phyloP scores from a whole-genome alignment of 2,113 vertebrate genomes.

The Oreochromis niloticus region DNA sequence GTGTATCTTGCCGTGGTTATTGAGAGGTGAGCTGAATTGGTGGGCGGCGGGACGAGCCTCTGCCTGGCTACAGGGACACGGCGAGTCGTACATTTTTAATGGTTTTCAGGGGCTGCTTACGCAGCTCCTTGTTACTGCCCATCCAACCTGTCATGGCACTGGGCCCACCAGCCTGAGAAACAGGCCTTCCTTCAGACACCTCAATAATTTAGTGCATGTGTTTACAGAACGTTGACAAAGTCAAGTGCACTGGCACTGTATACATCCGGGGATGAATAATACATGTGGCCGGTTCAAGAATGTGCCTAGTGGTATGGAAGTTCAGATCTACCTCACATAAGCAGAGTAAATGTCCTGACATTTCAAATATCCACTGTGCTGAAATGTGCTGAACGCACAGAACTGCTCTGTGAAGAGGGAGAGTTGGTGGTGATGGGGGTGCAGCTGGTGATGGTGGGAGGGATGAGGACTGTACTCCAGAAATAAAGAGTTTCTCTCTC shows the following conservation, averaged over 20 bases:
- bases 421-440: neutral
- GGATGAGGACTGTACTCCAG: neutral
- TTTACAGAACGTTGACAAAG: conserved; percentile 71
- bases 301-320: conserved; percentile 54
- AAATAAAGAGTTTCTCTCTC: conserved; percentile 17
- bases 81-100: conserved; percentile 63
- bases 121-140: conserved; percentile 53
- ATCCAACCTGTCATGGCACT: conserved; percentile 52
- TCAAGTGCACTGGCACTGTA: conserved; percentile 55
- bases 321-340: conserved; percentile 61
- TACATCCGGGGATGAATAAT: conserved; percentile 65
- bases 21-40: neutral
- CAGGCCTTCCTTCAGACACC: conserved; percentile 47
- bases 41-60: neutral
- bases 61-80: conserved; percentile 21
- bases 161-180: conserved; percentile 15
- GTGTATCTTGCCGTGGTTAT: conserved; percentile 8
- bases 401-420: conserved; percentile 38
- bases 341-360: conserved; percentile 73
- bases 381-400: conserved; percentile 66
- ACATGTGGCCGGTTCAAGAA: conserved; percentile 50
- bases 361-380: conserved; percentile 65
- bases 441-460: neutral
- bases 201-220: conserved; percentile 72
- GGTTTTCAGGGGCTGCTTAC: conserved; percentile 44